Base-by-base conservation (phyloP, 2,797 vertebrate genomes). In the Choloepus didactylus region DNA sequence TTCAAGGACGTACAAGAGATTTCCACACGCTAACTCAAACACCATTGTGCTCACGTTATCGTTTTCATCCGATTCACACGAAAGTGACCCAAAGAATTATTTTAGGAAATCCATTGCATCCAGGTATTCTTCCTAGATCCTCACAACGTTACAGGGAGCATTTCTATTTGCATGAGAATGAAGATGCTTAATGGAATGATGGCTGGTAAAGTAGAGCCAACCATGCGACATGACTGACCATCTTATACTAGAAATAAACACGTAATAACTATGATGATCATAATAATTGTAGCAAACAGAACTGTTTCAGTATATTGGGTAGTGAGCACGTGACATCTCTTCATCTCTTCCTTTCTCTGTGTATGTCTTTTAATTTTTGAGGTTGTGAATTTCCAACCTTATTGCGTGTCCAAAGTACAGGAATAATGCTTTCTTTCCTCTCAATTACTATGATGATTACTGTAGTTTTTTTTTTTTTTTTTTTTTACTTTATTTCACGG, bases 391-490 rank as follows among this genome's bases (percentile, higher is more conserved):
- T 95, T 73, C 70, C 60, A 85, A 95, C 73, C 94, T 86, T 89
- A 77, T 79, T 56, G 91, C 83, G 88, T 92, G 16, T 91, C 70
- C 75, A n/a, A 75, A 90, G 67, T n/a, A 15, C 51, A 76, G 94
- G 69, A 76, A 87, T 92, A 89, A 70, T 0, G 7, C 95, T 60
- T 9, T 87, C 76, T 75, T 82, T 76, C 35, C 35, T 80, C 67
- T 38, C 91, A 54, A 0, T 67, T 54, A 64, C 82, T 93, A 25
- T 79, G 93, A 86, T 89, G 95, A 88, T 85, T 93, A 87, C 95
- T 3, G 12, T 56, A 81, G 87, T 77, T 95, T 82, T 97, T 96
- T 92, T 95, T 82, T 69, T 95, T 82, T 69, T 25, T 69, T n/a
- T 94, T 82, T 69, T 25, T 49, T 56, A 21, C 62, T n/a, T 81